Evolutionary conservation across 2,113 vertebrate species (phyloP).

Genomic region (Misgurnus mizolepis): DNA sequence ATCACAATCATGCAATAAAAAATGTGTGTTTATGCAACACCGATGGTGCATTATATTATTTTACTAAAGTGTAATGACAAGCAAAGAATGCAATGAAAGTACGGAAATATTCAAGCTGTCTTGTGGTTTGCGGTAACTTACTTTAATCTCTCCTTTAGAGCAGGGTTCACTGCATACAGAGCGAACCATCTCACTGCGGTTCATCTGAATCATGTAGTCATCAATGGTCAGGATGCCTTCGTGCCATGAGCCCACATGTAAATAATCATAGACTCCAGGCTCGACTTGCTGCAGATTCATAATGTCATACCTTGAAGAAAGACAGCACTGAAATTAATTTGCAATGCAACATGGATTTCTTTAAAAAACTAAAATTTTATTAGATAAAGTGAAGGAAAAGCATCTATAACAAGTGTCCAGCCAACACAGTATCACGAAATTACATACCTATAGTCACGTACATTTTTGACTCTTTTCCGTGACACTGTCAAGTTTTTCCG

Average conservation of each 20-base stretch:
- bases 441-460: too few species aligned
- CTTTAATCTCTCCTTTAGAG: constrained; percentile 95
- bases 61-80: neutral
- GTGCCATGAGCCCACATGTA: constrained; percentile 94
- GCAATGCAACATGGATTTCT: constrained; percentile 18
- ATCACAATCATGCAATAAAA: too few species aligned
- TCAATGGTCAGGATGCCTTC: constrained; percentile 88
- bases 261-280: constrained; percentile 86
- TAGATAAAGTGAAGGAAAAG: too few species aligned
- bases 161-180: constrained; percentile 97
- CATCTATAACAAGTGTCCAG: too few species aligned
- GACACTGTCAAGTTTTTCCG: too few species aligned
- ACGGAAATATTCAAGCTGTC: neutral
- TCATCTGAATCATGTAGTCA: constrained; percentile 90
- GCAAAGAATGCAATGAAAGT: neutral
- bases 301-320: constrained; percentile 86
- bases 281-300: constrained; percentile 93
- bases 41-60: too few species aligned
- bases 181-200: constrained; percentile 89
- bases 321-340: constrained; percentile 3
- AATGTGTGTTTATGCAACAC: too few species aligned
- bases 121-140: constrained; percentile 50
- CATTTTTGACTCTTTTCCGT: too few species aligned
- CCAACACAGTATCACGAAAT: too few species aligned
- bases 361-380: neutral